These are phyloP conservation scores for Leucophenga maculata DNA, from an alignment of 2,888 invertebrate genomes.

Conservation along the genomic window DNA sequence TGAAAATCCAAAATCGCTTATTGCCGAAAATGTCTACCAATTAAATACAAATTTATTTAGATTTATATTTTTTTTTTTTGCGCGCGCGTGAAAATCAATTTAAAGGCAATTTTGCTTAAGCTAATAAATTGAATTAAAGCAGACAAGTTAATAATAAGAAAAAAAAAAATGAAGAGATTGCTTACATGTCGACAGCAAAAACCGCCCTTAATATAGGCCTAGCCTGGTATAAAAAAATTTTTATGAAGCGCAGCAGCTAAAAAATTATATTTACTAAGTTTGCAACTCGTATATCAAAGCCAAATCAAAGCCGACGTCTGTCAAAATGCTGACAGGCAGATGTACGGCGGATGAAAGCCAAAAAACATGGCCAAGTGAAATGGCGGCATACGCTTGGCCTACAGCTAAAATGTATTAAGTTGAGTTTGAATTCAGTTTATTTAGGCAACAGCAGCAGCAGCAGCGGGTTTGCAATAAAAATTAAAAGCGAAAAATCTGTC, in stretches of 20 bases:
- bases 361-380: too few species aligned
- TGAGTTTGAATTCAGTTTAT: too few species aligned
- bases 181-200: conserved; percentile 40
- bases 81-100: conserved; percentile 49
- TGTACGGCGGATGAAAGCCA: too few species aligned
- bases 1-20: not conserved
- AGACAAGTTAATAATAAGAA: conserved; percentile 43
- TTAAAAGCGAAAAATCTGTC: conserved; percentile 14
- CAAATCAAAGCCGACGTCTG: conserved; percentile 18
- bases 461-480: not conserved
- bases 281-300: conserved; percentile 2
- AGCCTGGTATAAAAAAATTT: too few species aligned
- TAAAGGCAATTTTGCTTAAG: conserved; percentile 53
- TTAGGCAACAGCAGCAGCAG: too few species aligned
- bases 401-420: too few species aligned
- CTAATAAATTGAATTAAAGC: conserved; percentile 62
- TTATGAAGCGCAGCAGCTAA: too few species aligned
- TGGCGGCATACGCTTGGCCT: too few species aligned
- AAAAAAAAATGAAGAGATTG: conserved; percentile 28
- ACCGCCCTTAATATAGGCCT: conserved; percentile 17
- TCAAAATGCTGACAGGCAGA: conserved; percentile 16
- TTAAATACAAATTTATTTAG: conserved; percentile 28
- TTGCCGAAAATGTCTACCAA: conserved; percentile 37
- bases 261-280: too few species aligned
- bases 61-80: conserved; percentile 23